A percentile compares a stretch with the other conserved stretches of the same genome.
phyloP scores from a whole-genome alignment of 2,888 invertebrate species.

The Spodoptera picta region DNA sequence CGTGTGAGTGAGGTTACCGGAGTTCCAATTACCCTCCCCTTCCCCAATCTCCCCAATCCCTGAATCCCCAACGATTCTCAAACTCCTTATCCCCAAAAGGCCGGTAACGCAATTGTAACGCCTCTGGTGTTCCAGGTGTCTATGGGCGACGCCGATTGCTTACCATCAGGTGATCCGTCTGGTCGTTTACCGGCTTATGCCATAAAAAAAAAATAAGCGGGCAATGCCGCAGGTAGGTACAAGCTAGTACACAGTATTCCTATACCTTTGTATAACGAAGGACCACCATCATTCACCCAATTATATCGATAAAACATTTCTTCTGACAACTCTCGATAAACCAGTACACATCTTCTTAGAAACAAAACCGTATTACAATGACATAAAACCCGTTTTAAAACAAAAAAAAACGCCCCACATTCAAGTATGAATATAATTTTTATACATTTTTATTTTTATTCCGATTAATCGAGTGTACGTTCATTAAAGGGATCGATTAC shows the following conservation, averaged over 20 bases:
- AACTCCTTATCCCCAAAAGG: no score
- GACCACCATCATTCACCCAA: constrained; percentile 34
- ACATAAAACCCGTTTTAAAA: constrained; percentile 24
- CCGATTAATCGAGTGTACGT: constrained; percentile 63
- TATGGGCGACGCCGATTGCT: no score
- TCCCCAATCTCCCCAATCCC: no score
- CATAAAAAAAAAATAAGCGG: no score
- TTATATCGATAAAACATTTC: constrained; percentile 23
- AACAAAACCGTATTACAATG: constrained; percentile 32
- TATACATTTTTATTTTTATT: constrained; percentile 49
- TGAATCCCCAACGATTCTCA: no score
- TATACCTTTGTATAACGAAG: constrained; percentile 12
- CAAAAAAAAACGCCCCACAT: constrained; percentile 43
- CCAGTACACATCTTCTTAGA: constrained; percentile 41
- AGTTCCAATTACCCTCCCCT: no score
- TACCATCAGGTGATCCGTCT: no score
- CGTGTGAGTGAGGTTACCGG: no score
- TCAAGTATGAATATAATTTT: constrained; percentile 33
- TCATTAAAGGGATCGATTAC: constrained; percentile 70
- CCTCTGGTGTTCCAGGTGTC: no score
- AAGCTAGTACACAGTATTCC: background rate
- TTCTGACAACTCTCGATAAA: constrained; percentile 31
- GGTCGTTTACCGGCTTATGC: no score
- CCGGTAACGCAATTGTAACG: no score
- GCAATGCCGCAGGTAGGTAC: no score